Percentiles rank a stretch among this genome's conserved stretches.
These are phyloP conservation scores for Meda fulgida DNA, from an alignment of 2,797 vertebrate species.

Conservation along the genomic window DNA sequence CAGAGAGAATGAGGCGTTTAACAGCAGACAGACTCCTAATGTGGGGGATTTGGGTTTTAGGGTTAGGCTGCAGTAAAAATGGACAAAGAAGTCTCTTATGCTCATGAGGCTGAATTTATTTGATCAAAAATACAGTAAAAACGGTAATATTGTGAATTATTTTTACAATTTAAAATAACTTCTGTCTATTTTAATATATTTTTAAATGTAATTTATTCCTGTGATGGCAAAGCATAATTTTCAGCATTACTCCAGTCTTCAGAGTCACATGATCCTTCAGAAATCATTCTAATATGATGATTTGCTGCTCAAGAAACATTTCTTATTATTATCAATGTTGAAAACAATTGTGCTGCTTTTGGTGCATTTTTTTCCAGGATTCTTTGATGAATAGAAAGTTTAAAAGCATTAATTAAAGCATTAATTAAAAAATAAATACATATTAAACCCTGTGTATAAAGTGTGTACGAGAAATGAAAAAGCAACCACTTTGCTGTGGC, in stretches of 20 bases:
- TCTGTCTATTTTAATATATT: not conserved
- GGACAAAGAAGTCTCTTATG: no score
- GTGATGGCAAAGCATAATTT: not conserved
- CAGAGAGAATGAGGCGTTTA: not conserved
- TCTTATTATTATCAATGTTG: not conserved
- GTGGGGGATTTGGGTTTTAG: constrained; percentile 2
- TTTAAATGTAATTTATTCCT: not conserved
- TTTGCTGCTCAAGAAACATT: not conserved
- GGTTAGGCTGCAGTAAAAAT: not conserved
- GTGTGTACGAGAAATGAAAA: not conserved
- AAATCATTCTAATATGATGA: not conserved
- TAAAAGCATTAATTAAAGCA: not conserved
- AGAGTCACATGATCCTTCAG: not conserved
- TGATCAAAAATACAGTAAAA: not conserved
- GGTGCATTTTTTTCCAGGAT: not conserved
- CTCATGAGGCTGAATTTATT: not conserved
- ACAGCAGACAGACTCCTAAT: not conserved
- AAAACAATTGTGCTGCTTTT: not conserved
- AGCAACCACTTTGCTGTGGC: not conserved
- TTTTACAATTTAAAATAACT: not conserved
- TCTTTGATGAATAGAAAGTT: not conserved
- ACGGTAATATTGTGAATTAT: no score
- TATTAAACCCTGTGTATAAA: not conserved
- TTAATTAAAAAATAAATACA: not conserved
- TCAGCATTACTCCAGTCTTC: not conserved